Conservation (phyloP, 2,113 vertebrate species). For the Syngnathus typhle region DNA sequence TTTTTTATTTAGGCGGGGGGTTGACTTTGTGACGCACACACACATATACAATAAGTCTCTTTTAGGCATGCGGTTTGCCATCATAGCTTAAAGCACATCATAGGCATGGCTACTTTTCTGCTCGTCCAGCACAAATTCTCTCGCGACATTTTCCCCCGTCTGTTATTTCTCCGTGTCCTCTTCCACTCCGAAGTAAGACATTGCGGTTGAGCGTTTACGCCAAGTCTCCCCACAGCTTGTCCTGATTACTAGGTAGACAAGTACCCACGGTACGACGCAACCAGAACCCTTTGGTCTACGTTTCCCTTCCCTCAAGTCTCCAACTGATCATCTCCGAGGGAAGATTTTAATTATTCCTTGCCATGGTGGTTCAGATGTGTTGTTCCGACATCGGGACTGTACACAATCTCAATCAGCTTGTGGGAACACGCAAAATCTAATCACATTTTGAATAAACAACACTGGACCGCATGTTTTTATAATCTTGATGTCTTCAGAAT, state of each 20-base stretch:
- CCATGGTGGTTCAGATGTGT: conserved; percentile 24
- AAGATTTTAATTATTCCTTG: conserved; percentile 33
- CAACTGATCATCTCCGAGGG: conserved; percentile 33
- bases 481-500: conserved; percentile 40
- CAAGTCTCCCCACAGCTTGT: conserved; percentile 60
- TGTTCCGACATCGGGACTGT: conserved; percentile 28
- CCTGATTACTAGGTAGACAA: conserved; percentile 64
- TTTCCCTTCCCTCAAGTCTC: conserved; percentile 37
- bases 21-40: conserved; percentile 29
- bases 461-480: conserved; percentile 46
- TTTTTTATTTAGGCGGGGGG: not conserved
- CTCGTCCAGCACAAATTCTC: conserved; percentile 41
- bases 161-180: conserved; percentile 49
- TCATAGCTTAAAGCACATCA: conserved; percentile 36
- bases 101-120: conserved; percentile 49
- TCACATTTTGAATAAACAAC: conserved; percentile 54
- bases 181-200: conserved; percentile 46
- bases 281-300: conserved; percentile 34
- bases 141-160: conserved; percentile 34
- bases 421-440: conserved; percentile 40
- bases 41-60: conserved; percentile 17
- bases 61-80: conserved; percentile 33
- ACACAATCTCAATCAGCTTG: conserved; percentile 39
- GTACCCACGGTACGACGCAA: conserved; percentile 48
- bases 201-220: conserved; percentile 48